These are phyloP conservation scores for Acrobasis suavella DNA, from an alignment of 2,888 invertebrate genomes.

Conservation along the genomic window DNA sequence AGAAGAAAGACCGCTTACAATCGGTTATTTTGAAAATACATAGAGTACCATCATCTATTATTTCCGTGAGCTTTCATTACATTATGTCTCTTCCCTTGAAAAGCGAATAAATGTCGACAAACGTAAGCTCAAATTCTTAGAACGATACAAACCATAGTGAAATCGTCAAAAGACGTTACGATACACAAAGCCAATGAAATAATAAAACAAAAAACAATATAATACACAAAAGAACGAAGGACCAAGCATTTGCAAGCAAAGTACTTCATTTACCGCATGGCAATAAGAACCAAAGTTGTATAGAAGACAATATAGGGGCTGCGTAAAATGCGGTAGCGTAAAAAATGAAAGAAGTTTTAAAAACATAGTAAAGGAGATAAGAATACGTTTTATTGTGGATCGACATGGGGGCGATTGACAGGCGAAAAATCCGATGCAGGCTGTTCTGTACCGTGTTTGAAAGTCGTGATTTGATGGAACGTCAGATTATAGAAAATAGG, in stretches of 20 bases:
- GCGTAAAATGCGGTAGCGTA: conserved; percentile 51
- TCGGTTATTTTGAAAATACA: too few species aligned
- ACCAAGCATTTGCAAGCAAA: conserved; percentile 31
- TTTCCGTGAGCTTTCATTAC: too few species aligned
- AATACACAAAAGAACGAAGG: conserved; percentile 42
- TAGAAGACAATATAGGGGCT: conserved; percentile 47
- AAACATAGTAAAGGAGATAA: conserved; percentile 69
- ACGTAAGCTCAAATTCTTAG: not conserved
- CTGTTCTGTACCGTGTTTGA: conserved; percentile 41
- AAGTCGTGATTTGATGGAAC: conserved; percentile 10
- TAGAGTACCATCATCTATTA: too few species aligned
- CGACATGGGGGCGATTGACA: conserved; percentile 63
- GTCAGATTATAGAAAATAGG: not conserved
- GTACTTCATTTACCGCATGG: conserved; percentile 27
- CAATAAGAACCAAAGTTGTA: conserved; percentile 35
- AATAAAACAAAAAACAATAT: conserved; percentile 34
- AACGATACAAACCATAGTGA: not conserved
- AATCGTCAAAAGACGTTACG: conserved; percentile 23
- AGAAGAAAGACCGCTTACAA: too few species aligned
- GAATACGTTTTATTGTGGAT: conserved; percentile 64
- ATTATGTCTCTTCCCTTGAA: not conserved
- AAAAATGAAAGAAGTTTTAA: conserved; percentile 62
- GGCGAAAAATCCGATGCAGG: conserved; percentile 43
- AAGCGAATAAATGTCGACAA: not conserved
- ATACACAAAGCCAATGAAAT: conserved; percentile 30